Percentiles rank a stretch among this genome's conserved stretches.
Conservation (phyloP, 2,888 invertebrate species). For the Phengaris arion region DNA sequence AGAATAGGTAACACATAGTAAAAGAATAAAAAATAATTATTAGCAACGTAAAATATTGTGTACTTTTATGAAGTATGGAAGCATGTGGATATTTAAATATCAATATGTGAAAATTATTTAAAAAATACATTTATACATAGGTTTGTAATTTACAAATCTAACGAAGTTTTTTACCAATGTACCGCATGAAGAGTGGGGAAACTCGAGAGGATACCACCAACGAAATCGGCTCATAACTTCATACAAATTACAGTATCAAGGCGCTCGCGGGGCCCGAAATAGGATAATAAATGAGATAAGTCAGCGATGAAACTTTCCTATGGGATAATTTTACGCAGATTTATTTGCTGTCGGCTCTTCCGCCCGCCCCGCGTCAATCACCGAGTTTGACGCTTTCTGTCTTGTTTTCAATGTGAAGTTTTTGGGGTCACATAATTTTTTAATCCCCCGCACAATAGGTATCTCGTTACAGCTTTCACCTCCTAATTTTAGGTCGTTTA, state of each 20-base stretch:
- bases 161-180: not conserved
- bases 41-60: no score
- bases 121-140: not conserved
- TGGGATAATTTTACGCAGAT: slow-evolving; percentile 4
- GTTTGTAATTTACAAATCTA: not conserved
- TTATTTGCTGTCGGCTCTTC: slow-evolving; percentile 34
- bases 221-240: slow-evolving; percentile 13
- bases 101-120: no score
- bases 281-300: slow-evolving; percentile 28
- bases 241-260: slow-evolving; percentile 24
- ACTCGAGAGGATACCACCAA: not conserved
- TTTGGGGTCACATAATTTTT: slow-evolving; percentile 31
- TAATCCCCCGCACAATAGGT: not conserved
- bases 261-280: slow-evolving; percentile 10
- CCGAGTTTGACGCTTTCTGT: slow-evolving; percentile 38
- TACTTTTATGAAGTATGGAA: no score
- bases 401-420: slow-evolving; percentile 39
- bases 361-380: slow-evolving; percentile 38
- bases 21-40: no score
- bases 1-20: no score
- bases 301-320: slow-evolving; percentile 21
- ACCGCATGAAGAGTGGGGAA: not conserved
- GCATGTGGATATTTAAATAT: no score
- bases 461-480: no score
- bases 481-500: not conserved